A percentile compares a stretch with the other conserved stretches of the same genome.
These are phyloP conservation scores for Leptodactylus fuscus DNA, from an alignment of 2,113 vertebrate genomes.

Conservation along the genomic window DNA sequence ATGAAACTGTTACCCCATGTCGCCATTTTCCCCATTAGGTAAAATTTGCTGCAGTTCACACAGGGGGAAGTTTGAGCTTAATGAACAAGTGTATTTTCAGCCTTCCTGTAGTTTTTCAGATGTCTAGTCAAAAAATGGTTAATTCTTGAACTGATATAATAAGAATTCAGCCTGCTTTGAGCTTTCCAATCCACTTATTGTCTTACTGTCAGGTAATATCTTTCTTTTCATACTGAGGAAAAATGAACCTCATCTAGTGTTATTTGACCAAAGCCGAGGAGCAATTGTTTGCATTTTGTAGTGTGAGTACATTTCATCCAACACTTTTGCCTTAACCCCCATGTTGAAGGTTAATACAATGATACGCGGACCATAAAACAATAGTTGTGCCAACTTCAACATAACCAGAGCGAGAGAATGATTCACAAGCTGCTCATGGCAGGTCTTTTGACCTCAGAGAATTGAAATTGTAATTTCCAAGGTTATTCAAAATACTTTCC, in stretches of 20 bases:
- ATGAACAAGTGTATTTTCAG: too few relatives aligned
- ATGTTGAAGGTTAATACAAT: slow-evolving; percentile 53
- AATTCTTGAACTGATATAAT: neutral
- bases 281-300: slow-evolving; percentile 31
- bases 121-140: neutral
- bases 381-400: slow-evolving; percentile 56
- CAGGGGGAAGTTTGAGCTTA: too few relatives aligned
- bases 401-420: slow-evolving; percentile 53
- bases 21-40: too few relatives aligned
- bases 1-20: too few relatives aligned
- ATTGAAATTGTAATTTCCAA: slow-evolving; percentile 51
- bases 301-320: slow-evolving; percentile 46
- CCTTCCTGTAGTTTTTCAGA: too few relatives aligned
- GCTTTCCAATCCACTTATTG: neutral
- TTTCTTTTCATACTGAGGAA: slow-evolving; percentile 16
- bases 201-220: slow-evolving; percentile 15
- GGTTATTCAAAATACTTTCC: slow-evolving; percentile 49
- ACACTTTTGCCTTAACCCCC: slow-evolving; percentile 57
- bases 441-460: slow-evolving; percentile 55
- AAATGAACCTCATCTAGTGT: slow-evolving; percentile 26
- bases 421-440: slow-evolving; percentile 56
- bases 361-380: slow-evolving; percentile 52
- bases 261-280: slow-evolving; percentile 6
- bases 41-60: too few relatives aligned
- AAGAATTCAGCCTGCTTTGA: neutral